Base-by-base conservation (phyloP, 2,797 vertebrate genomes). In the Hippoglossus hippoglossus region DNA sequence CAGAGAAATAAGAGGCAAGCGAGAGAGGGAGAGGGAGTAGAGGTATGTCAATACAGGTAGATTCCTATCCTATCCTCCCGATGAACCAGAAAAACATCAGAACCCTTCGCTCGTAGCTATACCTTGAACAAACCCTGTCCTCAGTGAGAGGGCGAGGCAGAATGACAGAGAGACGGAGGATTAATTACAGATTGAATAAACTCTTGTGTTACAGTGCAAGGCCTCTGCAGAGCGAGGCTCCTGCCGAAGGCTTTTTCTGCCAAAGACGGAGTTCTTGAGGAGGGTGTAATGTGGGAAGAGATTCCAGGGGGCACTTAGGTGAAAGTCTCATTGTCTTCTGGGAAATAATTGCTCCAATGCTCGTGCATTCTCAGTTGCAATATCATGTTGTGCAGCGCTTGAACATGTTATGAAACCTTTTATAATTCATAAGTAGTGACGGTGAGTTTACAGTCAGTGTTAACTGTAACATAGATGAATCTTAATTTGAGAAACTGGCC, bases 51-150 rank as follows among this genome's bases (percentile, higher is more conserved):
- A 63, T 81, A 65, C 87, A 92, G 87, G 90, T 89, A 93, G 72
- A 93, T 93, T 95, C 92, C 93, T 94, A 91, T 94, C 94, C 94
- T 96, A 95, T 95, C 95, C 95, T 94, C 83, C 82, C 88, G 92
- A 63, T 93, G 96, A 96, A 96, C 95, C 94, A 95, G 89, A 91
- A 94, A 94, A 79, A 94, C 66, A 78, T 75, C 82, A 63, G 70
- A 88, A 89, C 89, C 88, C 80, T 88, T 86, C 57, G 90, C 88
- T 94, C 75, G 65, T 82, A 81, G 88, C 90, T 92, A 91, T 85
- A 91, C 73, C 86, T 92, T 77, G 65, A 89, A 87, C 75, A 87
- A 89, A 86, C 78, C 63, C 63, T 84, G 79, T 87, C 85, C 85
- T 83, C 75, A 77, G 66, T 41, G 62, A 79, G 63, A 84, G 75